These are phyloP conservation scores for Copsychus sechellarum DNA, from an alignment of 2,113 vertebrate genomes.

Conservation along the genomic window DNA sequence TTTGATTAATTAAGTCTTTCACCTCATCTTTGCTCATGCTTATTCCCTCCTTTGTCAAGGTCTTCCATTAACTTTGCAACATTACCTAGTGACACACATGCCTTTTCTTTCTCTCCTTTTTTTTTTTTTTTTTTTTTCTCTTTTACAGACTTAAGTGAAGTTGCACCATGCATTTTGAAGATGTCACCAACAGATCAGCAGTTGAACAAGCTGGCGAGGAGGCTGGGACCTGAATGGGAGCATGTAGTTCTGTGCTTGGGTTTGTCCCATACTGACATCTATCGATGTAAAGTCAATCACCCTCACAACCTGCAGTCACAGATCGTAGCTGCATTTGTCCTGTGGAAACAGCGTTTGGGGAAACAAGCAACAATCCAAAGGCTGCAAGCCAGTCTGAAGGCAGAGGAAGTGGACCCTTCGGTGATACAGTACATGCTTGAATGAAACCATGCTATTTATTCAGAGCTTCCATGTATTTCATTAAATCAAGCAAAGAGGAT, in stretches of 20 bases:
- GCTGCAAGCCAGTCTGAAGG: slow-evolving; percentile 75
- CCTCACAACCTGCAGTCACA: slow-evolving; percentile 80
- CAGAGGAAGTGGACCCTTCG: slow-evolving; percentile 77
- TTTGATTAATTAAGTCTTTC: neutral
- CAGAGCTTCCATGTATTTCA: neutral
- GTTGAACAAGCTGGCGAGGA: slow-evolving; percentile 82
- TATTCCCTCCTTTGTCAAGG: neutral
- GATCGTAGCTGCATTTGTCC: slow-evolving; percentile 82
- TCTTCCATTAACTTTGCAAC: neutral
- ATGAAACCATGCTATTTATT: slow-evolving; percentile 16
- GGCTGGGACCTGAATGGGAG: slow-evolving; percentile 87
- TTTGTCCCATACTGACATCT: slow-evolving; percentile 79
- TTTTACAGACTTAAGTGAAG: slow-evolving; percentile 57
- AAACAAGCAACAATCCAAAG: slow-evolving; percentile 79
- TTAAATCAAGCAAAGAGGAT: neutral
- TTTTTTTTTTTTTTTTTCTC: too few species aligned
- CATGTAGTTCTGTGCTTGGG: slow-evolving; percentile 83
- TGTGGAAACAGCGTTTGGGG: slow-evolving; percentile 83
- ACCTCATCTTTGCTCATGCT: neutral
- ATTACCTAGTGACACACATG: neutral
- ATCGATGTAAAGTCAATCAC: slow-evolving; percentile 86
- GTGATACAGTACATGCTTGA: slow-evolving; percentile 76
- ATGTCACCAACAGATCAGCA: slow-evolving; percentile 83
- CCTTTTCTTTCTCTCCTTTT: neutral
- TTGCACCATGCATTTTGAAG: slow-evolving; percentile 71